A percentile compares a stretch with the other conserved stretches of the same genome.
phyloP scores from a whole-genome alignment of 2,888 invertebrate species.

The Gisinianus flammeolus region DNA sequence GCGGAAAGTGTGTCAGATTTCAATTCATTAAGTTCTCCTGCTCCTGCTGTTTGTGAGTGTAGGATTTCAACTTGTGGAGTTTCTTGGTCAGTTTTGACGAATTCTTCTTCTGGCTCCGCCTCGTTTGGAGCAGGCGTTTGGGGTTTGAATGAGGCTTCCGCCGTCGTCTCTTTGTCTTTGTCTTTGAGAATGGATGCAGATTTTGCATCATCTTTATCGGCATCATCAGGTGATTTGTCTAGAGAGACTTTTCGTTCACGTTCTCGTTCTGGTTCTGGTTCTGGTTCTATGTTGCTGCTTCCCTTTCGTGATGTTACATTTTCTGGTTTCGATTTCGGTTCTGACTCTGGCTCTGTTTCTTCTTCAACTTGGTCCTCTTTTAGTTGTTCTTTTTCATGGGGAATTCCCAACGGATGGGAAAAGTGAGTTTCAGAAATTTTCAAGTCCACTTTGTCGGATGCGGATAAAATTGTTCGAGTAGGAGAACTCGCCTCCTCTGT shows the following conservation, averaged over 20 bases:
- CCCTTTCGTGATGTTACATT: too few species aligned
- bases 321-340: background rate
- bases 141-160: background rate
- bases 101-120: too few species aligned
- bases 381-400: background rate
- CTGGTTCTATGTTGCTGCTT: background rate
- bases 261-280: background rate
- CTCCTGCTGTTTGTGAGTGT: too few species aligned
- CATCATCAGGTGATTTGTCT: background rate
- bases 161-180: background rate
- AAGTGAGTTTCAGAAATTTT: constrained; percentile 10
- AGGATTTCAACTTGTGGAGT: background rate
- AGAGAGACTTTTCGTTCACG: background rate
- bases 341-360: background rate
- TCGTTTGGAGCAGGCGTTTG: too few species aligned
- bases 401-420: background rate
- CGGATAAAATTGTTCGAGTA: background rate
- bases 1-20: too few species aligned
- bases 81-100: too few species aligned
- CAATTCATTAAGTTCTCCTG: too few species aligned
- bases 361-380: background rate
- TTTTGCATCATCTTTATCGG: background rate
- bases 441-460: background rate
- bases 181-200: too few species aligned
- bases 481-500: too few species aligned